Evolutionary conservation across 2,888 invertebrate genomes (phyloP).

Genomic region (Dynastes maya): DNA sequence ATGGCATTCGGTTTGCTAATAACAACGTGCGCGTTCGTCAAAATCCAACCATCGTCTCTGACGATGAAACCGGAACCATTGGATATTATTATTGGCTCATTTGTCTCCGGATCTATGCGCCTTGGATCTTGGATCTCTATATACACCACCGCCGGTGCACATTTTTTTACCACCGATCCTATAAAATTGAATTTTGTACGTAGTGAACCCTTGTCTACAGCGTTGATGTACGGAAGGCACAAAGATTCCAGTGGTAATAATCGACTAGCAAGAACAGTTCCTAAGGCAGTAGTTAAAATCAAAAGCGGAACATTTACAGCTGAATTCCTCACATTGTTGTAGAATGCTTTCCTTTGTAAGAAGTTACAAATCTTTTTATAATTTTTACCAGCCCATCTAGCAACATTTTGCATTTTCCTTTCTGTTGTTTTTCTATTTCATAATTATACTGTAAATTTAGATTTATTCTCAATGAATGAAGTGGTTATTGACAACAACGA

Average conservation of each 20-base stretch:
- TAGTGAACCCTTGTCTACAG: conserved; percentile 45
- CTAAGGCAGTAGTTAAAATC: background rate
- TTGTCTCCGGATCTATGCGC: conserved; percentile 79
- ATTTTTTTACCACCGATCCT: conserved; percentile 89
- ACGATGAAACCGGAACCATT: conserved; percentile 96
- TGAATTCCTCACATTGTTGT: background rate
- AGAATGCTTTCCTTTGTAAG: too few species aligned
- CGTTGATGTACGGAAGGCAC: conserved; percentile 6
- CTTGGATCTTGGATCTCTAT: conserved; percentile 88
- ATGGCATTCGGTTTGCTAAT: conserved; percentile 82
- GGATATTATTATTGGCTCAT: conserved; percentile 78
- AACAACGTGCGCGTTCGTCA: conserved; percentile 97
- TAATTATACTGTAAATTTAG: conserved; percentile 23
- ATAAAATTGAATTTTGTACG: conserved; percentile 85
- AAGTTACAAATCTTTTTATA: background rate
- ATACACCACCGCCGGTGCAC: conserved; percentile 89
- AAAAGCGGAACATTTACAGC: background rate
- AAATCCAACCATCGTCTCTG: conserved; percentile 86
- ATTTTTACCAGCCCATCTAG: conserved; percentile 9
- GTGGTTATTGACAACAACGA: conserved; percentile 13
- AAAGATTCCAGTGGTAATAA: conserved; percentile 15
- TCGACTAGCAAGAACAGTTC: conserved; percentile 1
- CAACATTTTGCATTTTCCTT: conserved; percentile 30
- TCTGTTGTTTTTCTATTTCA: conserved; percentile 14
- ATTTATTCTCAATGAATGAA: conserved; percentile 7